Evolutionary conservation across 2,113 vertebrate genomes (phyloP).

Genomic region (Leptodactylus fuscus): DNA sequence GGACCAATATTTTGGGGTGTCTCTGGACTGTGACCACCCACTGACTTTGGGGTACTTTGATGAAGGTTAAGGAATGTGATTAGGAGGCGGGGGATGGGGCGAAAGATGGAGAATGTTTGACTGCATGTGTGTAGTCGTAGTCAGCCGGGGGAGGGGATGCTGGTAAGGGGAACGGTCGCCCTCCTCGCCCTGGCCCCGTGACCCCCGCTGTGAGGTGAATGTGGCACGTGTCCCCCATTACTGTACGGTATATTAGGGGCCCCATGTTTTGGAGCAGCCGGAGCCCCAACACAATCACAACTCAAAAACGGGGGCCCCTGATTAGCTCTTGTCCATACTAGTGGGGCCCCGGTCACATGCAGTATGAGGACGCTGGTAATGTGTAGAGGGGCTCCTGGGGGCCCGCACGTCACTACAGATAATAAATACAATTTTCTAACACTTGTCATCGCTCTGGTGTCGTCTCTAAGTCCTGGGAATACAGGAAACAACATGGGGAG

Average conservation of each 20-base stretch:
- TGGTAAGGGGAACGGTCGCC: background rate
- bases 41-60: too few relatives aligned
- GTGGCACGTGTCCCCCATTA: too few relatives aligned
- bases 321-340: background rate
- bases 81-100: background rate
- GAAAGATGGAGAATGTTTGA: background rate
- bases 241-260: background rate
- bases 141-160: background rate
- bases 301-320: background rate
- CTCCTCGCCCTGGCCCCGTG: background rate
- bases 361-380: too few relatives aligned
- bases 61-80: background rate
- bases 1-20: too few relatives aligned
- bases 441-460: background rate
- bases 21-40: too few relatives aligned
- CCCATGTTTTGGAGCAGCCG: too few relatives aligned
- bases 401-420: too few relatives aligned
- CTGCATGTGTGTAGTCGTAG: too few relatives aligned
- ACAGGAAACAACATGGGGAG: background rate
- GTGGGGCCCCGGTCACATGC: too few relatives aligned
- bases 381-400: background rate
- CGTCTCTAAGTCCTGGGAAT: slow-evolving; percentile 33
- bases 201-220: too few relatives aligned
- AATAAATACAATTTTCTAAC: slow-evolving; percentile 18
- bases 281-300: background rate